Evolutionary conservation across 1,140 invertebrate species (phyloP).

Genomic region (Danaus plexippus): DNA sequence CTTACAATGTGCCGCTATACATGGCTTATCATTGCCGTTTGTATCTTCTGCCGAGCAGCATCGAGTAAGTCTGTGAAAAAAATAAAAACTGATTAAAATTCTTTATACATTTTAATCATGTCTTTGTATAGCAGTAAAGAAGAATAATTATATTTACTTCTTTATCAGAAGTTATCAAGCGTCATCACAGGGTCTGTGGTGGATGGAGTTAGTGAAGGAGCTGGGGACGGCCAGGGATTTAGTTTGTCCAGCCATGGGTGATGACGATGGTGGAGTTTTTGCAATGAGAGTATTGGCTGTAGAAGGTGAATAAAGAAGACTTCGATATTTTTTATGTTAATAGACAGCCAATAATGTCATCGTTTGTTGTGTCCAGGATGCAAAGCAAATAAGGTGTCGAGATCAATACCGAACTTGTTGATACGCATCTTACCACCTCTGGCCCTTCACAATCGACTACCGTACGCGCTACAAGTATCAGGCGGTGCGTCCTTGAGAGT

Average conservation of each 20-base stretch:
- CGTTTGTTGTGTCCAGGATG: constrained; percentile 34
- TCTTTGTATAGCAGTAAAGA: not conserved
- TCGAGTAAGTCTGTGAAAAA: constrained; percentile 38
- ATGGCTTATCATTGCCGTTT: constrained; percentile 87
- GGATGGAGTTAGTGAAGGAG: constrained; percentile 82
- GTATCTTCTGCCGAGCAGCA: constrained; percentile 80
- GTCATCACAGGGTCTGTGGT: constrained; percentile 82
- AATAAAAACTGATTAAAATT: not conserved
- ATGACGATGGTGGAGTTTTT: constrained; percentile 73
- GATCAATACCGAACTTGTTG: constrained; percentile 80
- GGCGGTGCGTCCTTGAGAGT: constrained; percentile 72
- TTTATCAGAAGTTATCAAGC: constrained; percentile 76
- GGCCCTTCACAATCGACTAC: constrained; percentile 83
- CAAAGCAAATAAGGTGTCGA: constrained; percentile 55
- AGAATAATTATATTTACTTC: constrained; percentile 5
- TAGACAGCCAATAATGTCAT: not conserved
- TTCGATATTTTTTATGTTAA: not conserved
- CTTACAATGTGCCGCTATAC: constrained; percentile 82
- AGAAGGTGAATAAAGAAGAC: constrained; percentile 43
- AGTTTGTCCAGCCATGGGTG: constrained; percentile 75
- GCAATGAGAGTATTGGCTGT: constrained; percentile 74
- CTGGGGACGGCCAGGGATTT: constrained; percentile 75
- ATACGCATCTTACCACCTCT: constrained; percentile 81
- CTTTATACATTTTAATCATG: constrained; percentile 4
- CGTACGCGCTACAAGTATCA: constrained; percentile 77